Evolutionary conservation across 2,797 vertebrate genomes (phyloP).

Genomic region (Coluber constrictor): DNA sequence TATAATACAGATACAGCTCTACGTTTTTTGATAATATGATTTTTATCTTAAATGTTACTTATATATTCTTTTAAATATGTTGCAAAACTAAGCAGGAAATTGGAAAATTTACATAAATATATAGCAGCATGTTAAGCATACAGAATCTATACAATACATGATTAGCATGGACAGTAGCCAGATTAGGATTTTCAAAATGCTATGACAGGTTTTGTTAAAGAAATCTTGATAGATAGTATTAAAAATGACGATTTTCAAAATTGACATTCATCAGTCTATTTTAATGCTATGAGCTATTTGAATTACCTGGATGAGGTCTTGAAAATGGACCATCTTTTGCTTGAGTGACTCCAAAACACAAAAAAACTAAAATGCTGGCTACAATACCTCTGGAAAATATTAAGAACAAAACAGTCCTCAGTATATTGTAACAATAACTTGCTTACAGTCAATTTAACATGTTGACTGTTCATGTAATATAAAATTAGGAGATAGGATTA

Average conservation of each 20-base stretch:
- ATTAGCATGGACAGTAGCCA: not conserved
- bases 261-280: not conserved
- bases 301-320: conserved; percentile 94
- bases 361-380: conserved; percentile 96
- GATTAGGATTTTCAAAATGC: not conserved
- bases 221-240: not conserved
- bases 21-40: not conserved
- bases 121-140: not conserved
- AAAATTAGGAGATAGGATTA: not conserved
- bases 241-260: not conserved
- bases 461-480: not conserved
- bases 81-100: not conserved
- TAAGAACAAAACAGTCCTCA: conserved; percentile 56
- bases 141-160: not conserved
- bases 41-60: not conserved
- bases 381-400: conserved; percentile 85
- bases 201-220: not conserved
- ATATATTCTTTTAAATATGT: not conserved
- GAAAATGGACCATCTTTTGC: conserved; percentile 98
- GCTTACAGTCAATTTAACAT: not conserved
- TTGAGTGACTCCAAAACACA: conserved; percentile 98
- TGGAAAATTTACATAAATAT: not conserved
- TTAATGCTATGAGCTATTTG: not conserved
- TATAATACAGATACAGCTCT: not conserved
- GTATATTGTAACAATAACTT: not conserved